A percentile compares a stretch with the other conserved stretches of the same genome.
Evolutionary conservation across 1,140 invertebrate genomes (phyloP).

Genomic region (Acromyrmex charruanus): DNA sequence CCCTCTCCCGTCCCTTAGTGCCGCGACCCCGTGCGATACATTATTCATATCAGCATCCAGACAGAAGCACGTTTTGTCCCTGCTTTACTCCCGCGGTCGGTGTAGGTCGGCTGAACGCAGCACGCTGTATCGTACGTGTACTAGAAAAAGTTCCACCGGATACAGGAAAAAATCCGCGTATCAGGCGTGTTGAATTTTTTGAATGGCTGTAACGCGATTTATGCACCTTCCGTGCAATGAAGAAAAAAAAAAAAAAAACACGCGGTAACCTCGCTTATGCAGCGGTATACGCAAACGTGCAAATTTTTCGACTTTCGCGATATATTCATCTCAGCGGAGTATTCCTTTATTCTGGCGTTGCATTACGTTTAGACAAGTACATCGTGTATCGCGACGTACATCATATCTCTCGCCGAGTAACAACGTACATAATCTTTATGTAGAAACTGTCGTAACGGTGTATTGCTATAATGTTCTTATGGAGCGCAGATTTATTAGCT

Average conservation of each 20-base stretch:
- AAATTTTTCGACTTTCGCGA: slow-evolving; percentile 19
- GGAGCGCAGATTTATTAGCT: slow-evolving; percentile 43
- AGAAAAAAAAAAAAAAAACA: slow-evolving; percentile 5
- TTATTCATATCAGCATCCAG: slow-evolving; percentile 78
- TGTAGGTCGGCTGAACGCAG: not conserved
- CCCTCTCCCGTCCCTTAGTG: slow-evolving; percentile 33
- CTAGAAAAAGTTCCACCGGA: slow-evolving; percentile 14
- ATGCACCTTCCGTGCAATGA: slow-evolving; percentile 14
- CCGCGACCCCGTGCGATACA: slow-evolving; percentile 73
- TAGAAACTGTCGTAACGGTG: not conserved
- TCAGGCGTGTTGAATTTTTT: slow-evolving; percentile 20
- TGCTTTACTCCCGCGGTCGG: slow-evolving; percentile 34
- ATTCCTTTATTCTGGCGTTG: not conserved
- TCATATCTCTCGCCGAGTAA: not conserved
- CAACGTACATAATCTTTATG: slow-evolving; percentile 22
- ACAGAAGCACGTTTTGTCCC: slow-evolving; percentile 65
- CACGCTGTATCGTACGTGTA: slow-evolving; percentile 11
- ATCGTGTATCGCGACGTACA: not conserved
- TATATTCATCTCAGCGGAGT: not conserved
- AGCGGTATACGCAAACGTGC: not conserved
- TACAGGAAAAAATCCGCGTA: slow-evolving; percentile 39
- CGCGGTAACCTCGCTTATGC: not conserved
- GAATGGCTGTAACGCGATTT: slow-evolving; percentile 41
- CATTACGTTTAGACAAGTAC: not conserved
- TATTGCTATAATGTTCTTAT: slow-evolving; percentile 34